Evolutionary conservation across 92 coral and sea anemone genomes (phyloP).

Genomic region (Montipora capitata): DNA sequence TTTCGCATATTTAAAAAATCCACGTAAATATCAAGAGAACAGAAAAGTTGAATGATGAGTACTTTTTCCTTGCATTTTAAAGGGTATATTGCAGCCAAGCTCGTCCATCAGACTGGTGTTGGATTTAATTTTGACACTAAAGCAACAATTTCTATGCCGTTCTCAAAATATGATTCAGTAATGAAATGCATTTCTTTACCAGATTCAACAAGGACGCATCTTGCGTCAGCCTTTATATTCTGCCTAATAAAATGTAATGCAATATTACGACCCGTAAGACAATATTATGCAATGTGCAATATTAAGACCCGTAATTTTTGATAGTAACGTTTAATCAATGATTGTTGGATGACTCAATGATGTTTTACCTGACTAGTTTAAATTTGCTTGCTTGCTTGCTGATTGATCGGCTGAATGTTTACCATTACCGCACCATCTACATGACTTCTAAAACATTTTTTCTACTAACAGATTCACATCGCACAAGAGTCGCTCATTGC

Average conservation of each 20-base stretch:
- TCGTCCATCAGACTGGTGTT: slow-evolving; percentile 10
- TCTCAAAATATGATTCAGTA: slow-evolving; percentile 3
- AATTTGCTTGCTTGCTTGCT: slow-evolving; percentile 4
- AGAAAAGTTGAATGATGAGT: slow-evolving; percentile 6
- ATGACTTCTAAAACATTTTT: slow-evolving; percentile 14
- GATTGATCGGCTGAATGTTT: too few species aligned
- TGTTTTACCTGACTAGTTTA: neutral
- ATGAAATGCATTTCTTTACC: neutral
- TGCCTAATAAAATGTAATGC: slow-evolving; percentile 8
- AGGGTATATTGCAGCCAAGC: slow-evolving; percentile 3
- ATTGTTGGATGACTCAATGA: neutral
- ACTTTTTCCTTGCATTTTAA: slow-evolving; percentile 9
- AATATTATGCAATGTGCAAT: too few species aligned
- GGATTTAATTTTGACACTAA: slow-evolving; percentile 6
- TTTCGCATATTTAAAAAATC: slow-evolving; percentile 1
- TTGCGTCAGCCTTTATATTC: slow-evolving; percentile 4
- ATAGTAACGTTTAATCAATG: neutral
- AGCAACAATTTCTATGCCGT: neutral
- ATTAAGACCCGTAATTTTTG: neutral
- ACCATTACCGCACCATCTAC: neutral
- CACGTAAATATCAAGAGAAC: slow-evolving; percentile 2
- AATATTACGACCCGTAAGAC: neutral
- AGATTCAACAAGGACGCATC: neutral
- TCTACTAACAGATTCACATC: slow-evolving; percentile 57
- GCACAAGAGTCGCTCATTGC: slow-evolving; percentile 23